Percentiles rank a stretch among this genome's conserved stretches.
These are phyloP conservation scores for Pangasianodon hypophthalmus DNA, from an alignment of 2,113 vertebrate genomes.

Conservation along the genomic window DNA sequence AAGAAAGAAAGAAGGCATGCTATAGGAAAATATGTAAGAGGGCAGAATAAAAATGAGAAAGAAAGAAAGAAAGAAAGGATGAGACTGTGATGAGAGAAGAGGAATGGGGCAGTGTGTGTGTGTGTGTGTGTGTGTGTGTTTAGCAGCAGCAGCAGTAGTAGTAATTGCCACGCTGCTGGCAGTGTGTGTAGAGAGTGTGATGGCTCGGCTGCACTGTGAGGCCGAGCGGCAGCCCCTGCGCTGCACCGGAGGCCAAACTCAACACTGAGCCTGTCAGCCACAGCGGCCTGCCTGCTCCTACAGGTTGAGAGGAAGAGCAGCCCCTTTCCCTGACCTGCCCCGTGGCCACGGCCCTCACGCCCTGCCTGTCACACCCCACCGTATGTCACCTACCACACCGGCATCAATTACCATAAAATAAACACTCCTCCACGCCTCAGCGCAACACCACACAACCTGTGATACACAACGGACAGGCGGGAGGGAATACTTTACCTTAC, in stretches of 20 bases:
- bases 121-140: background rate
- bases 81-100: background rate
- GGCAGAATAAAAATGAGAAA: background rate
- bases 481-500: conserved; percentile 27
- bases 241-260: conserved; percentile 66
- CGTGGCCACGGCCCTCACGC: conserved; percentile 53
- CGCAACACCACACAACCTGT: conserved; percentile 32
- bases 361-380: conserved; percentile 53
- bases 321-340: conserved; percentile 50
- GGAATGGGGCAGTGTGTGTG: background rate
- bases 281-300: conserved; percentile 61
- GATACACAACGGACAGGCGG: conserved; percentile 44
- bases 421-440: conserved; percentile 35
- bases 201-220: conserved; percentile 60
- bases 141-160: conserved; percentile 39
- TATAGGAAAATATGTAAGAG: background rate
- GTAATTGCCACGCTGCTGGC: conserved; percentile 59
- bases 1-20: background rate
- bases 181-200: conserved; percentile 63
- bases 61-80: background rate
- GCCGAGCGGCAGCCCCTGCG: conserved; percentile 52
- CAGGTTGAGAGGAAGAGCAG: conserved; percentile 67
- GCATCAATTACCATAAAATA: conserved; percentile 61
- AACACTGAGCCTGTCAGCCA: conserved; percentile 71
- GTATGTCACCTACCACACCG: conserved; percentile 58